Evolutionary conservation across 2,797 vertebrate species (phyloP).

Genomic region (Botia almorhae): DNA sequence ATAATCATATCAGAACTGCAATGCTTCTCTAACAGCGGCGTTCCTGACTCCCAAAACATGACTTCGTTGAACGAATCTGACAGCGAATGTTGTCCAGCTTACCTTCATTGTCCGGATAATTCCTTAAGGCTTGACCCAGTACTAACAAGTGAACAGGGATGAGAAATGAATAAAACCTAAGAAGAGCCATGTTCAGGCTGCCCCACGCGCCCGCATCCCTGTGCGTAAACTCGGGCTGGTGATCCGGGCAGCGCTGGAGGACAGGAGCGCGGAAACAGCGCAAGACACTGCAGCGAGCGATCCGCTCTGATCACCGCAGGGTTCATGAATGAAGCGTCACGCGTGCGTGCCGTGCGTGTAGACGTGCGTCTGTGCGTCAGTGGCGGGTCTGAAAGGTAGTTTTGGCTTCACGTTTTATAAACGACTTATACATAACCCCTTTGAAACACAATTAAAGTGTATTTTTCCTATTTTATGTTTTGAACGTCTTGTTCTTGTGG

Average conservation of each 20-base stretch:
- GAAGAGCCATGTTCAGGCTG: slow-evolving; percentile 64
- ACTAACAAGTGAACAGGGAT: slow-evolving; percentile 50
- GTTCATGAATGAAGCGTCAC: slow-evolving; percentile 32
- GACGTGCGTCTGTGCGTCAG: not conserved
- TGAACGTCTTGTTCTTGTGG: too few relatives aligned
- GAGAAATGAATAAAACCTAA: slow-evolving; percentile 62
- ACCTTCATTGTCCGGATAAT: slow-evolving; percentile 68
- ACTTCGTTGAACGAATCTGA: slow-evolving; percentile 19
- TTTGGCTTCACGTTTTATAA: too few relatives aligned
- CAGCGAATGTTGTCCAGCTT: slow-evolving; percentile 31
- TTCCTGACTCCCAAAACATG: slow-evolving; percentile 14
- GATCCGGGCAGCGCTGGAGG: slow-evolving; percentile 35
- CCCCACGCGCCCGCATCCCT: slow-evolving; percentile 65
- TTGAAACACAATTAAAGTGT: too few relatives aligned
- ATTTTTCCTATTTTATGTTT: too few relatives aligned
- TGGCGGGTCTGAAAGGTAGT: not conserved
- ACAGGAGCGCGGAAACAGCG: not conserved
- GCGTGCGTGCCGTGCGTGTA: slow-evolving; percentile 6
- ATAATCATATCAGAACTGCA: too few relatives aligned
- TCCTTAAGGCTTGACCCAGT: slow-evolving; percentile 57
- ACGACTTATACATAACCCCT: too few relatives aligned
- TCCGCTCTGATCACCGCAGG: slow-evolving; percentile 46
- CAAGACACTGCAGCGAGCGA: slow-evolving; percentile 20
- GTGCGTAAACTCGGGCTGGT: slow-evolving; percentile 61
- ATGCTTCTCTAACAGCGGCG: too few relatives aligned